Conservation (phyloP, 2,113 vertebrate species). For the Thamnophis sirtalis region DNA sequence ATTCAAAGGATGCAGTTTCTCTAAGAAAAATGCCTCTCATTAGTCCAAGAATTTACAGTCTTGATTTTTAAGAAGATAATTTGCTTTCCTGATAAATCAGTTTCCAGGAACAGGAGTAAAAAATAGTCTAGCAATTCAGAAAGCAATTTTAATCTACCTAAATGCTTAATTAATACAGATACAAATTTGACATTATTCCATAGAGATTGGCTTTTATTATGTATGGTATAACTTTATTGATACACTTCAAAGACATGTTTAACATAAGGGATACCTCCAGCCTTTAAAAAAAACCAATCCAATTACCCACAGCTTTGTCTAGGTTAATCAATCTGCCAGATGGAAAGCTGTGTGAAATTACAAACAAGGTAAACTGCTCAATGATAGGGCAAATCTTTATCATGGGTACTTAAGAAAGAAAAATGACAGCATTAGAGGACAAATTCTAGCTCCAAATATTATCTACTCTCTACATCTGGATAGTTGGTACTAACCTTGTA, state of each 20-base stretch:
- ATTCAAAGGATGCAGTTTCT: not conserved
- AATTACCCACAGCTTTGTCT: conserved; percentile 31
- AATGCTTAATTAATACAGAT: conserved; percentile 49
- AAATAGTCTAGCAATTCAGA: conserved; percentile 1
- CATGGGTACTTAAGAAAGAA: conserved; percentile 16
- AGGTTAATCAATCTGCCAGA: conserved; percentile 17
- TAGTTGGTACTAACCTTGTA: not conserved
- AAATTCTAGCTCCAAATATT: conserved; percentile 1
- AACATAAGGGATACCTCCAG: conserved; percentile 21
- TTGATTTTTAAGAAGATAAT: not conserved
- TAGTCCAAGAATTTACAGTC: not conserved
- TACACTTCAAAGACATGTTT: conserved; percentile 23
- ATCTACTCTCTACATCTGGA: not conserved
- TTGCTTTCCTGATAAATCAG: not conserved
- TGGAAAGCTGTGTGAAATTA: not conserved
- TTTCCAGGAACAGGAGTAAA: conserved; percentile 20
- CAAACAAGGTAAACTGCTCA: conserved; percentile 3
- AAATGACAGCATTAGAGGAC: not conserved
- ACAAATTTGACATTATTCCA: conserved; percentile 40
- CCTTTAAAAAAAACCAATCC: conserved; percentile 19
- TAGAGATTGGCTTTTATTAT: conserved; percentile 34
- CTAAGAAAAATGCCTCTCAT: not conserved
- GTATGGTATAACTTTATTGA: conserved; percentile 47
- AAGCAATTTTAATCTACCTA: conserved; percentile 43
- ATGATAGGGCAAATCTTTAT: not conserved